Conservation (phyloP, 2,797 vertebrate species). For the Spizella passerina region DNA sequence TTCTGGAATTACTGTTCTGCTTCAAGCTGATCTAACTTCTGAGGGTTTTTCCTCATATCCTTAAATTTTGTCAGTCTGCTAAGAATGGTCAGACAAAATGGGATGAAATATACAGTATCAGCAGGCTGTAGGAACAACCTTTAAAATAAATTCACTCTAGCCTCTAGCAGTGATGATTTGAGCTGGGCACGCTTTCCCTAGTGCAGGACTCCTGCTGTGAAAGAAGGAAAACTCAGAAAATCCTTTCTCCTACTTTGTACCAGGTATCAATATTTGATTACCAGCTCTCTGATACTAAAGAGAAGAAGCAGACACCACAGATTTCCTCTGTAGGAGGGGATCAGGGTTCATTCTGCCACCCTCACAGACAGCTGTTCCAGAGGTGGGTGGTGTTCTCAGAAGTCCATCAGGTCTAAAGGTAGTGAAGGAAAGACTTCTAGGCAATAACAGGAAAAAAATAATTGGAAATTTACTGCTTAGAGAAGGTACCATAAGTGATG, state of each 20-base stretch:
- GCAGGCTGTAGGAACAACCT: neutral
- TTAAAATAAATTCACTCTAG: neutral
- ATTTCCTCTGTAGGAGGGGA: neutral
- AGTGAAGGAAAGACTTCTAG: neutral
- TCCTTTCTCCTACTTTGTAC: neutral
- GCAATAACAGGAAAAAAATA: neutral
- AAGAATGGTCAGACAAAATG: neutral
- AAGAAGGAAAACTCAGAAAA: neutral
- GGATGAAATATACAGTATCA: neutral
- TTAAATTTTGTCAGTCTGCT: neutral
- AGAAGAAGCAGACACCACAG: neutral
- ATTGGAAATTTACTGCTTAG: neutral
- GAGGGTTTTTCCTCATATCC: neutral
- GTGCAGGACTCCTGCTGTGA: neutral
- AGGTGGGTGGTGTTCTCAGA: neutral
- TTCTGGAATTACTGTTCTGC: neutral
- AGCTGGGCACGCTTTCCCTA: neutral
- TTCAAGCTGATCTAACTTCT: neutral
- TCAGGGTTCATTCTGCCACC: neutral
- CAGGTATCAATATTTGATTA: neutral
- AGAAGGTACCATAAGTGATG: neutral
- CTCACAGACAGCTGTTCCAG: neutral
- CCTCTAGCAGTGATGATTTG: neutral
- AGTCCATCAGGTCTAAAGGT: neutral
- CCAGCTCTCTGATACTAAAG: neutral